Evolutionary conservation across 2,888 invertebrate species (phyloP).

Genomic region (Xestia sexstrigata): DNA sequence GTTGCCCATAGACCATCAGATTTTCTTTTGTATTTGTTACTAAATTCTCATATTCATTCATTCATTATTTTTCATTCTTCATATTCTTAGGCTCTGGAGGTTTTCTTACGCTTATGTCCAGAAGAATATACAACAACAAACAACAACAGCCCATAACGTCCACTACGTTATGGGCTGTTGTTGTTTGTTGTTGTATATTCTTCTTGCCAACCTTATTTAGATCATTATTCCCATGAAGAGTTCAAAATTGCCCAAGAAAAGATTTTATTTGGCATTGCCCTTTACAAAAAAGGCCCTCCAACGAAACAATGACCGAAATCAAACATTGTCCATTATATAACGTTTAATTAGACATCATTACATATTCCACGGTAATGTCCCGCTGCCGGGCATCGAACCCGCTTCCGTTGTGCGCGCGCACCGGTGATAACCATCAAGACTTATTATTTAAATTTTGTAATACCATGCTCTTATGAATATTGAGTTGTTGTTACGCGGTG

Average conservation of each 20-base stretch:
- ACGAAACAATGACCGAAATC: constrained; percentile 53
- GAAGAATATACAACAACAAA: too few relatives aligned
- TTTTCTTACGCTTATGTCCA: too few relatives aligned
- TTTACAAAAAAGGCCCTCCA: background rate
- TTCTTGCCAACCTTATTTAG: background rate
- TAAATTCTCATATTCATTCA: too few relatives aligned
- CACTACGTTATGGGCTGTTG: too few relatives aligned
- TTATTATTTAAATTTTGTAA: constrained; percentile 67
- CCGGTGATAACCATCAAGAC: constrained; percentile 73
- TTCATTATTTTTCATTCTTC: background rate
- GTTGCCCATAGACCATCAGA: background rate
- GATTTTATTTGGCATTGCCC: background rate
- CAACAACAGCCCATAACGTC: too few relatives aligned
- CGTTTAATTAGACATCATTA: constrained; percentile 78
- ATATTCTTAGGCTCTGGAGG: too few relatives aligned
- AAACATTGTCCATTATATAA: constrained; percentile 61
- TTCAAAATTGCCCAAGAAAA: background rate
- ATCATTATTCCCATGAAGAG: background rate
- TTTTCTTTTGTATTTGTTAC: background rate
- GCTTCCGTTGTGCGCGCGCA: constrained; percentile 76
- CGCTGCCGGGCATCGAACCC: constrained; percentile 85
- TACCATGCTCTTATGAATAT: constrained; percentile 57
- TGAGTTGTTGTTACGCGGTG: constrained; percentile 38
- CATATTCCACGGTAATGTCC: constrained; percentile 82
- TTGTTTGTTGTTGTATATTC: too few relatives aligned